These are phyloP conservation scores for Umimayanthus chanpuru DNA, from an alignment of 92 coral and sea anemone genomes.

Conservation along the genomic window DNA sequence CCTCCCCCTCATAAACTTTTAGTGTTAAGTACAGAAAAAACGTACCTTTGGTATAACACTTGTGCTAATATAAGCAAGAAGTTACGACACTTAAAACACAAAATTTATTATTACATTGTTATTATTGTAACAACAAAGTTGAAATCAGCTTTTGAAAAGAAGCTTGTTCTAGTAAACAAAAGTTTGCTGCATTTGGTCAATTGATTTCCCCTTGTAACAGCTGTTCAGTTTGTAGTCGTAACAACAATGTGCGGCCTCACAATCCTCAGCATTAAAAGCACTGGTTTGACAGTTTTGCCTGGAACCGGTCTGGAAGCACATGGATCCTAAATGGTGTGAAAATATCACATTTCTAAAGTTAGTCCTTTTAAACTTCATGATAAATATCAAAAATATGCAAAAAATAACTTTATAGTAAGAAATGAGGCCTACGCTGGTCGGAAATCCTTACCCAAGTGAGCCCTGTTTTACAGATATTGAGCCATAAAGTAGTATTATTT, in stretches of 20 bases:
- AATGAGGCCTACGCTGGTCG: too few species aligned
- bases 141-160: background rate
- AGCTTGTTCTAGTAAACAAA: too few species aligned
- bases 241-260: conserved; percentile 64
- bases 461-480: too few species aligned
- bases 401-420: background rate
- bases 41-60: too few species aligned
- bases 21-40: too few species aligned
- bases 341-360: background rate
- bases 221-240: conserved; percentile 51
- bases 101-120: too few species aligned
- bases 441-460: too few species aligned
- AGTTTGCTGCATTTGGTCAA: background rate
- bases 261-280: conserved; percentile 24
- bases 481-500: too few species aligned
- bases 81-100: too few species aligned
- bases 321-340: conserved; percentile 5
- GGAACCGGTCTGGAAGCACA: conserved; percentile 4
- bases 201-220: conserved; percentile 41
- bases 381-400: background rate
- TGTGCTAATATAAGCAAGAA: too few species aligned
- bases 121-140: background rate
- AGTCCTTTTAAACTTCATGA: background rate
- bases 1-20: too few species aligned
- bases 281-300: conserved; percentile 26